phyloP scores from a whole-genome alignment of 2,888 invertebrate species.

The Eupithecia inturbata region DNA sequence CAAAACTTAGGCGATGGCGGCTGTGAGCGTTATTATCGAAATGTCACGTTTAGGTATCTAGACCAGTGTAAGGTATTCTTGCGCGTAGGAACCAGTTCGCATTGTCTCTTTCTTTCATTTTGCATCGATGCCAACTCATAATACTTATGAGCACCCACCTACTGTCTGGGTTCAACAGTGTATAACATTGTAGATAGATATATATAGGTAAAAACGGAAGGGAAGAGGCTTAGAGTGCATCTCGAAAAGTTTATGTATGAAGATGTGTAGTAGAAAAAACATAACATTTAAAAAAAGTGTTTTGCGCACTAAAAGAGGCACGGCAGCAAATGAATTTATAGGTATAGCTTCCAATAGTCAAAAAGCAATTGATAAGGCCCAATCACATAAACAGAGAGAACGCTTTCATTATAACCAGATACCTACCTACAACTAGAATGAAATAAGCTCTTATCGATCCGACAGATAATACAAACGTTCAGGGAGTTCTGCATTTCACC shows the following conservation, averaged over 20 bases:
- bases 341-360: not conserved
- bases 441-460: constrained; percentile 64
- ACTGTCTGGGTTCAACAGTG: constrained; percentile 7
- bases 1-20: constrained; percentile 47
- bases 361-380: not conserved
- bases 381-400: constrained; percentile 41
- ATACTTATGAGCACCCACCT: constrained; percentile 5
- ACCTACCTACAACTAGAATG: constrained; percentile 49
- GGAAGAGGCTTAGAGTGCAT: not conserved
- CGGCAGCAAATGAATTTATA: not conserved
- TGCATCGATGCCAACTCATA: constrained; percentile 22
- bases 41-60: constrained; percentile 1
- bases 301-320: not conserved
- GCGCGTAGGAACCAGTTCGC: constrained; percentile 38
- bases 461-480: constrained; percentile 61
- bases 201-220: not conserved
- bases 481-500: constrained; percentile 71
- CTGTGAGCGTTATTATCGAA: constrained; percentile 58
- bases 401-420: constrained; percentile 51
- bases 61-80: constrained; percentile 38
- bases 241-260: too few relatives aligned
- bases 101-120: constrained; percentile 26
- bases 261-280: too few relatives aligned
- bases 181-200: not conserved
- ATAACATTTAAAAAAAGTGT: constrained; percentile 7